phyloP scores from a whole-genome alignment of 2,797 vertebrate genomes.

The Phataginus tricuspis region DNA sequence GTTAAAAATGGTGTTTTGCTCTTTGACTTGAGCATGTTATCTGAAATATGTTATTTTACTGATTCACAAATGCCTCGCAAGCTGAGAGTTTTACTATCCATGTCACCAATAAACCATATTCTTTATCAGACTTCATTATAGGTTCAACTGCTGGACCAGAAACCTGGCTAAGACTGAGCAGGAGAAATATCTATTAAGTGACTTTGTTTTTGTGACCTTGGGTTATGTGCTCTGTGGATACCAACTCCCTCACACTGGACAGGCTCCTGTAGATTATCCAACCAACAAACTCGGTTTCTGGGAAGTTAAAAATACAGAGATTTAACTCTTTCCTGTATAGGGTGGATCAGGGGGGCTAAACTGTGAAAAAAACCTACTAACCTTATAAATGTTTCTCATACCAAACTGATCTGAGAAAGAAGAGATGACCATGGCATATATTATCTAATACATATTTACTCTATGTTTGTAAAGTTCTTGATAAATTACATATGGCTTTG shows the following conservation, averaged over 20 bases:
- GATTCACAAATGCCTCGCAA: slow-evolving; percentile 75
- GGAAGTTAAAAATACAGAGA: slow-evolving; percentile 13
- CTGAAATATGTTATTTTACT: slow-evolving; percentile 76
- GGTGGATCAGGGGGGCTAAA: neutral
- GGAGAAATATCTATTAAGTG: slow-evolving; percentile 53
- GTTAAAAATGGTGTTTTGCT: slow-evolving; percentile 74
- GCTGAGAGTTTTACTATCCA: slow-evolving; percentile 78
- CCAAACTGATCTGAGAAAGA: neutral
- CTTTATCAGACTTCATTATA: slow-evolving; percentile 75
- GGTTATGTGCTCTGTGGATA: slow-evolving; percentile 39
- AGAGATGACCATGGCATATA: neutral
- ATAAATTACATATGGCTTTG: neutral
- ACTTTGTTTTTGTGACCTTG: slow-evolving; percentile 71
- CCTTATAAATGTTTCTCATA: neutral
- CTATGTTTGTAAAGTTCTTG: neutral
- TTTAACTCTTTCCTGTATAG: neutral
- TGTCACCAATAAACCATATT: slow-evolving; percentile 72
- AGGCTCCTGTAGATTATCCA: slow-evolving; percentile 28
- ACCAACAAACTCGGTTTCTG: slow-evolving; percentile 22
- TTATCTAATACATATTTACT: neutral
- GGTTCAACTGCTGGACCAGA: slow-evolving; percentile 45
- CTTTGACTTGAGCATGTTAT: slow-evolving; percentile 58
- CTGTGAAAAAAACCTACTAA: neutral
- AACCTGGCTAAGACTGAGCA: slow-evolving; percentile 47
- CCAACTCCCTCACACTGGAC: slow-evolving; percentile 54